Evolutionary conservation across 1,140 invertebrate genomes (phyloP), one percentile per base, ranked within the genome.

Genomic region (Homalodisca vitripennis): DNA sequence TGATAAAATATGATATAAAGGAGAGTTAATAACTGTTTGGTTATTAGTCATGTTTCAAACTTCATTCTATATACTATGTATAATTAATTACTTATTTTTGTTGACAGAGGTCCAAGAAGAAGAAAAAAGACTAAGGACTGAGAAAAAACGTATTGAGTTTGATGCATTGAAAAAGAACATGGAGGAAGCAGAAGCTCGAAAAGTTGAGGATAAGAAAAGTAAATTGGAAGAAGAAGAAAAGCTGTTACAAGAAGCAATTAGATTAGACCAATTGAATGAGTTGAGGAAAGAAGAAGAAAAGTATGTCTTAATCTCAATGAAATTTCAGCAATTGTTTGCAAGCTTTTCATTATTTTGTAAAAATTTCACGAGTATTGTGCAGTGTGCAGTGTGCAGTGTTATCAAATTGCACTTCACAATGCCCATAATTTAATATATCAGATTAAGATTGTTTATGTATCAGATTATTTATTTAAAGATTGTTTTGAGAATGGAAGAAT

Each of bases 141-240:
- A 32, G 20, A 32, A 46, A 22, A 64, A 64, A 41, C 29, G 27
- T 1, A 22, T 20, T 20, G 29, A n/a, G 22, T 64, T 64, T 22
- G 27, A 64, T 32, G 13, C 12, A 6, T 64, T 64, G 62, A 64
- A 64, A 22, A 64, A 64, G 26, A 31, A 26, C 6, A 64, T 64
- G 62, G 62, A 64, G 62, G 62, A 41, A 17, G 62, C 14, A 10
- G 6, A 60, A n/a, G 55, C 55, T 13, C 62, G 62, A 20, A 64
- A 64, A 46, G n/a, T 64, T 64, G 62, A 64, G 22, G 29, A 32
- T 13, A 64, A 26, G 22, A 32, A 22, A 12, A 64, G n/a, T n/a
- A 17, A 10, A n/a, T 2, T 64, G 2, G 62, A 41, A n/a, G 27
- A 64, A 46, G 62, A 64, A 26, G 10, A 20, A 64, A 34, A 41